These are phyloP conservation scores for Heliconius nattereri DNA, from an alignment of 1,140 invertebrate species.

Conservation along the genomic window DNA sequence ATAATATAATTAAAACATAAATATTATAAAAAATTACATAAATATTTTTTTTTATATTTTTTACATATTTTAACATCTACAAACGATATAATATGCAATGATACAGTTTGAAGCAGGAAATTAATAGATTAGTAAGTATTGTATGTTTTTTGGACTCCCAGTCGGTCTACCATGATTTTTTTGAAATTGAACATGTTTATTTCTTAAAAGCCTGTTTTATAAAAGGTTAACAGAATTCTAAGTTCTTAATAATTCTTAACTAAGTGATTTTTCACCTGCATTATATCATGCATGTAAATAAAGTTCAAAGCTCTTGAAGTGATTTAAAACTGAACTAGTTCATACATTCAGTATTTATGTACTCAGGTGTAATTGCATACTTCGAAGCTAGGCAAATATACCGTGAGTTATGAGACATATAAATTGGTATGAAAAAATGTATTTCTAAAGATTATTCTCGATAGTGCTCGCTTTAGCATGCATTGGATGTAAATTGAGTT, in stretches of 20 bases:
- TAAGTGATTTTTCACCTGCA: too few species aligned
- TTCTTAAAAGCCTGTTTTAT: too few species aligned
- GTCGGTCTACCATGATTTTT: too few species aligned
- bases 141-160: too few species aligned
- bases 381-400: background rate
- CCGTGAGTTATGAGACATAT: background rate
- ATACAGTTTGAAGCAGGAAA: too few species aligned
- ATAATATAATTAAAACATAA: background rate
- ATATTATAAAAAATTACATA: background rate
- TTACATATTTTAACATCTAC: too few species aligned
- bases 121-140: too few species aligned
- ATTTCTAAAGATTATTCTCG: constrained; percentile 24
- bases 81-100: too few species aligned
- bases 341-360: background rate
- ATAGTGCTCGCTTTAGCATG: constrained; percentile 47
- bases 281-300: background rate
- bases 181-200: too few species aligned
- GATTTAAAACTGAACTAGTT: background rate
- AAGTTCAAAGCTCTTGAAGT: background rate
- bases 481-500: constrained; percentile 58
- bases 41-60: background rate
- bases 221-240: too few species aligned
- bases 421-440: constrained; percentile 4
- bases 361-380: background rate
- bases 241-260: too few species aligned